Percentiles rank a stretch among this genome's conserved stretches.
Conservation (phyloP, 2,888 invertebrate genomes). For the Erpobdella octoculata region DNA sequence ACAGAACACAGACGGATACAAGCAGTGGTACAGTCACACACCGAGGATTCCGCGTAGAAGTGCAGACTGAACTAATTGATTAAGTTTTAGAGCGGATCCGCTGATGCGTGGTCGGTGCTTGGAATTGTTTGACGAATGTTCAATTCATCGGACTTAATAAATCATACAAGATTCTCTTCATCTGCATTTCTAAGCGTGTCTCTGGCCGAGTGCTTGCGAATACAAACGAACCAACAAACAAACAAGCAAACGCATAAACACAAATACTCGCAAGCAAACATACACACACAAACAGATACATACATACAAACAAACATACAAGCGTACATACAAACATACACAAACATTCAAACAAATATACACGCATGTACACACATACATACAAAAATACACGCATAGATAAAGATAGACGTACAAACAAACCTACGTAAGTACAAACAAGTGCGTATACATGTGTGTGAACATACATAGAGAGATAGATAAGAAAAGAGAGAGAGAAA, state of each 20-base stretch:
- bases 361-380: slow-evolving; percentile 1
- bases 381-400: background rate
- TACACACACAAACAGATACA: too few relatives aligned
- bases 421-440: background rate
- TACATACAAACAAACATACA: background rate
- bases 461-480: too few relatives aligned
- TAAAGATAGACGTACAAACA: background rate
- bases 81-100: slow-evolving; percentile 9
- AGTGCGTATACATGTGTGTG: background rate
- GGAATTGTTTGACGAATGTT: slow-evolving; percentile 7
- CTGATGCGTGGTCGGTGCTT: background rate
- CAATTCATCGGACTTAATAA: background rate
- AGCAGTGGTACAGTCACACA: too few relatives aligned
- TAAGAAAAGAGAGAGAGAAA: too few relatives aligned
- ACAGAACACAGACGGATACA: too few relatives aligned
- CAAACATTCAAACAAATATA: background rate
- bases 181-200: too few relatives aligned
- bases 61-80: slow-evolving; percentile 6
- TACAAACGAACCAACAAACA: too few relatives aligned
- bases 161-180: too few relatives aligned
- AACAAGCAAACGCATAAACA: too few relatives aligned
- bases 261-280: too few relatives aligned
- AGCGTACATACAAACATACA: background rate
- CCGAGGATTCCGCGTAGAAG: too few relatives aligned
- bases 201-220: too few relatives aligned